phyloP scores from a whole-genome alignment of 2,113 vertebrate species.

The Todiramphus saurophagus region DNA sequence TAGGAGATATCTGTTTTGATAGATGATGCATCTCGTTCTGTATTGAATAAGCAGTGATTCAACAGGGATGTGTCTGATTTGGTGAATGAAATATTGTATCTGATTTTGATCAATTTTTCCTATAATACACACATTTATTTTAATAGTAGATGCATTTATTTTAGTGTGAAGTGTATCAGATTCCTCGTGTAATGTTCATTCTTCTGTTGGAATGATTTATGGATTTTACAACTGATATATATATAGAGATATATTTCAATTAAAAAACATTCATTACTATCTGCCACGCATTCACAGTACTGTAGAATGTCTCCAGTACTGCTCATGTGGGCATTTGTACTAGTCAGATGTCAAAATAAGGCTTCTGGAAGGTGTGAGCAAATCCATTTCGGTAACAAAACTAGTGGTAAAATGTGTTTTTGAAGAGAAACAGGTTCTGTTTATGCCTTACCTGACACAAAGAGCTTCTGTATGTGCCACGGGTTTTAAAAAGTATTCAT shows the following conservation, averaged over 20 bases:
- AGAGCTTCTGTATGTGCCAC: background rate
- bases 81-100: slow-evolving; percentile 74
- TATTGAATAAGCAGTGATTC: slow-evolving; percentile 76
- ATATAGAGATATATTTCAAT: slow-evolving; percentile 56
- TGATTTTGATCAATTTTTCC: slow-evolving; percentile 78
- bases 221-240: slow-evolving; percentile 46
- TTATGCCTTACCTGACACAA: background rate
- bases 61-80: slow-evolving; percentile 73
- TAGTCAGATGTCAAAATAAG: background rate
- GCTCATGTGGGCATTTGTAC: background rate
- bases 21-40: slow-evolving; percentile 72
- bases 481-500: background rate
- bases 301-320: background rate
- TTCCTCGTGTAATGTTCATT: slow-evolving; percentile 51
- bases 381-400: background rate
- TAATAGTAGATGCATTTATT: slow-evolving; percentile 75
- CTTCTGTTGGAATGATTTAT: slow-evolving; percentile 70
- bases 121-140: slow-evolving; percentile 75
- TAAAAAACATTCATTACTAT: slow-evolving; percentile 62
- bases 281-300: background rate
- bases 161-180: slow-evolving; percentile 69
- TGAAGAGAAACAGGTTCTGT: background rate
- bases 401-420: background rate
- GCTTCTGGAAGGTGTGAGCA: background rate
- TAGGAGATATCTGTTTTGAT: slow-evolving; percentile 70